These are phyloP conservation scores for Tiliacea aurago DNA, from an alignment of 2,888 invertebrate genomes.

Conservation along the genomic window DNA sequence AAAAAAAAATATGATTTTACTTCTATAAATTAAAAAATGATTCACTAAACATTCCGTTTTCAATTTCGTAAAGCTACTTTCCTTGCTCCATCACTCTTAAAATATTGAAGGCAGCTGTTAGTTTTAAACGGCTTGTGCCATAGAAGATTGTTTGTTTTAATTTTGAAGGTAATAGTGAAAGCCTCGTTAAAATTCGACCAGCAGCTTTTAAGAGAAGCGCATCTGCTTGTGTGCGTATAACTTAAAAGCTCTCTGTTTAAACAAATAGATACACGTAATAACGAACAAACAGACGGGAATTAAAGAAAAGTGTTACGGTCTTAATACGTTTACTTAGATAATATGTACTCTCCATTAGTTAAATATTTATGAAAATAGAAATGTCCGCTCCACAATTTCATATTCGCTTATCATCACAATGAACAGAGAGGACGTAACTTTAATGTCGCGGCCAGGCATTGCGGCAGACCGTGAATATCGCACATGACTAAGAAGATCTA, in stretches of 20 bases:
- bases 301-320: slow-evolving; percentile 63
- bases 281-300: slow-evolving; percentile 51
- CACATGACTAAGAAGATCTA: slow-evolving; percentile 36
- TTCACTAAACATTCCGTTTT: background rate
- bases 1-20: too few species aligned
- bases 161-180: slow-evolving; percentile 56
- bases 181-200: slow-evolving; percentile 58
- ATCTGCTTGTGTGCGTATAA: slow-evolving; percentile 51
- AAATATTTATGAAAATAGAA: slow-evolving; percentile 35
- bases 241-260: slow-evolving; percentile 62
- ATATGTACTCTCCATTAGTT: slow-evolving; percentile 37
- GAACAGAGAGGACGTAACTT: slow-evolving; percentile 20
- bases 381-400: slow-evolving; percentile 22
- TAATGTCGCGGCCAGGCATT: slow-evolving; percentile 22
- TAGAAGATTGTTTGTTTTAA: slow-evolving; percentile 56
- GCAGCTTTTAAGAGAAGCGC: slow-evolving; percentile 52
- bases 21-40: background rate
- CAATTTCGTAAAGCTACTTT: background rate
- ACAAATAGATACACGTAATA: slow-evolving; percentile 60
- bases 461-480: slow-evolving; percentile 40
- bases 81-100: slow-evolving; percentile 12
- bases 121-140: slow-evolving; percentile 21
- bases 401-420: slow-evolving; percentile 19
- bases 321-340: slow-evolving; percentile 55
- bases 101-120: slow-evolving; percentile 6